These are phyloP conservation scores for Oxyscelio sp. DNA, from an alignment of 2,888 invertebrate genomes.

Conservation along the genomic window DNA sequence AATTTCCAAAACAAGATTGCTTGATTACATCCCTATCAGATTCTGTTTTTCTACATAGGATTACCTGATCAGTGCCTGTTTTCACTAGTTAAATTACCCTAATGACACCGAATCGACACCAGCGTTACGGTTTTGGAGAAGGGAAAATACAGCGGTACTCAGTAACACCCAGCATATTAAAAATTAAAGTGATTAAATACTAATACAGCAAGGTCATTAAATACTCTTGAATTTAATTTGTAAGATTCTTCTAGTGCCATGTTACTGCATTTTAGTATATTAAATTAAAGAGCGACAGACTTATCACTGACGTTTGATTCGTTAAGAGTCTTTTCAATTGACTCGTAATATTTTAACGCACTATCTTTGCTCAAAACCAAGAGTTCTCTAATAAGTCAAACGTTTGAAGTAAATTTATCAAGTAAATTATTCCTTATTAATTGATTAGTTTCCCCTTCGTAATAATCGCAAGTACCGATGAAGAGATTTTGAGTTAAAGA, in stretches of 20 bases:
- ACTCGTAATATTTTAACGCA: slow-evolving; percentile 78
- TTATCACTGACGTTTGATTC: slow-evolving; percentile 83
- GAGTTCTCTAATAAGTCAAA: background rate
- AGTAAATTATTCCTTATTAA: background rate
- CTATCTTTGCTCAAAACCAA: slow-evolving; percentile 55
- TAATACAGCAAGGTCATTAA: slow-evolving; percentile 17
- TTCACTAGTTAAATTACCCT: too few species aligned
- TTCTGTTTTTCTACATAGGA: too few species aligned
- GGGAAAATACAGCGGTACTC: slow-evolving; percentile 6
- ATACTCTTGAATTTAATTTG: slow-evolving; percentile 49
- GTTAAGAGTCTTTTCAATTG: slow-evolving; percentile 78
- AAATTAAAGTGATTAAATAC: slow-evolving; percentile 43
- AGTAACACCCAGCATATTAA: slow-evolving; percentile 49
- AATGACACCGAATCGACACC: slow-evolving; percentile 18
- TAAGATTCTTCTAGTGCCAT: slow-evolving; percentile 43
- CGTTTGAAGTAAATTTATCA: slow-evolving; percentile 9
- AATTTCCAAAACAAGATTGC: too few species aligned
- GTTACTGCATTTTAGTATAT: slow-evolving; percentile 52
- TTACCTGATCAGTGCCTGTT: too few species aligned
- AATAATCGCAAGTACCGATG: background rate
- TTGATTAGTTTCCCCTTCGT: background rate
- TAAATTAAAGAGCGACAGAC: slow-evolving; percentile 65
- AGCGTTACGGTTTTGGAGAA: background rate
- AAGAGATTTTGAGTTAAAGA: slow-evolving; percentile 52
- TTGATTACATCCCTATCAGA: too few species aligned